A percentile compares a stretch with the other conserved stretches of the same genome.
These are phyloP conservation scores for Micrastur ruficollis DNA, from an alignment of 2,797 vertebrate genomes.

Conservation along the genomic window DNA sequence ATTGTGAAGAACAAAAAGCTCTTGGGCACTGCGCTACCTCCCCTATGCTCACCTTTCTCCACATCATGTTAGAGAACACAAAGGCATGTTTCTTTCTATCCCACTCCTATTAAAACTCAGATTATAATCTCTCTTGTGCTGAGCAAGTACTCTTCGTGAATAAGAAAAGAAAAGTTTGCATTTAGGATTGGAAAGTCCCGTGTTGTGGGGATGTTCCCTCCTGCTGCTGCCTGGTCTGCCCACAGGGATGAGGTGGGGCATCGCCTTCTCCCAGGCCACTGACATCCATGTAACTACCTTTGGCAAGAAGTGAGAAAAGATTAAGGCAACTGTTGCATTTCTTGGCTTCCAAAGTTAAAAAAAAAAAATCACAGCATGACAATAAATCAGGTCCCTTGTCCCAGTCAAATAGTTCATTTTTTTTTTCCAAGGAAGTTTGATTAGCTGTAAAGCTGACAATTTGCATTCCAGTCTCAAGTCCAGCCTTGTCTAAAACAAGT, in stretches of 20 bases:
- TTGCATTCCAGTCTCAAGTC: not conserved
- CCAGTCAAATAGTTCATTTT: not conserved
- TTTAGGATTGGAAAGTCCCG: not conserved
- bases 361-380: not conserved
- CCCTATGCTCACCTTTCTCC: not conserved
- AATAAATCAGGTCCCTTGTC: not conserved
- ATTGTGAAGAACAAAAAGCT: not conserved
- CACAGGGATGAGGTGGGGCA: accelerated
- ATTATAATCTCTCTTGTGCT: not conserved
- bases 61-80: not conserved
- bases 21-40: not conserved
- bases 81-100: not conserved
- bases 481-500: not conserved
- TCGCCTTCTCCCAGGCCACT: not conserved
- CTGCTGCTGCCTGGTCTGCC: not conserved
- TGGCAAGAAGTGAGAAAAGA: not conserved
- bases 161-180: not conserved
- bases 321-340: not conserved
- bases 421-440: not conserved
- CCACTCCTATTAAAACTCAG: not conserved
- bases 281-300: accelerated
- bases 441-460: not conserved
- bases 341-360: not conserved
- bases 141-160: not conserved
- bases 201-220: not conserved